Evolutionary conservation across 2,113 vertebrate species (phyloP).

Genomic region (Harpagus bidentatus): DNA sequence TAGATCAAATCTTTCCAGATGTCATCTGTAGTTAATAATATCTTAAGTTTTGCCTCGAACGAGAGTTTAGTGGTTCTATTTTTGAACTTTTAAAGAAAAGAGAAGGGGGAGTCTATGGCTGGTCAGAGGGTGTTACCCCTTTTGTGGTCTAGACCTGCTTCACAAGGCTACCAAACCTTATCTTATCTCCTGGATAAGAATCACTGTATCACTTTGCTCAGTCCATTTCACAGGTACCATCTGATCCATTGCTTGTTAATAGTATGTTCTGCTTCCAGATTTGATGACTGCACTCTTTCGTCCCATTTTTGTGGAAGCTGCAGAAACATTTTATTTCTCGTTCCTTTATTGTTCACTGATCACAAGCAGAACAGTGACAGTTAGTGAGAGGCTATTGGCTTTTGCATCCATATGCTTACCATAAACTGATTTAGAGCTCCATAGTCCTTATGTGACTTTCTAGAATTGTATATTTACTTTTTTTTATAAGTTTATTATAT

Average conservation of each 20-base stretch:
- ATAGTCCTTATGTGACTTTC: not conserved
- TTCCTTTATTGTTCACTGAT: not conserved
- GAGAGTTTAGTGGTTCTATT: not conserved
- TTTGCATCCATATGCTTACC: not conserved
- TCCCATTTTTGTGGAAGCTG: not conserved
- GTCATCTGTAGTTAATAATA: not conserved
- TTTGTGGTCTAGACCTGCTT: not conserved
- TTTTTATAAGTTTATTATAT: not conserved
- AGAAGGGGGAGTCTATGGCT: no score
- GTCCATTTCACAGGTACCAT: not conserved
- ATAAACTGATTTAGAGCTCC: not conserved
- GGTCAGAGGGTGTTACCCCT: accelerated
- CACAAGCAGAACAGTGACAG: not conserved
- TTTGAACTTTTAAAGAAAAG: not conserved
- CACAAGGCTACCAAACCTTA: not conserved
- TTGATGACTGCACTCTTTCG: not conserved
- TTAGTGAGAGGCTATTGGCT: not conserved
- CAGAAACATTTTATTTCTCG: not conserved
- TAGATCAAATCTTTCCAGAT: not conserved
- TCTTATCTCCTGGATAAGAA: not conserved
- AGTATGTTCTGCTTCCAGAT: not conserved
- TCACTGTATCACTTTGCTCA: not conserved
- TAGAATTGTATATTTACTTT: not conserved
- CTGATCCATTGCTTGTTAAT: not conserved
- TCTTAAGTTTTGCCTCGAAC: not conserved